Base-by-base conservation (phyloP, 2,888 invertebrate species). In the Sesamia inferens region DNA sequence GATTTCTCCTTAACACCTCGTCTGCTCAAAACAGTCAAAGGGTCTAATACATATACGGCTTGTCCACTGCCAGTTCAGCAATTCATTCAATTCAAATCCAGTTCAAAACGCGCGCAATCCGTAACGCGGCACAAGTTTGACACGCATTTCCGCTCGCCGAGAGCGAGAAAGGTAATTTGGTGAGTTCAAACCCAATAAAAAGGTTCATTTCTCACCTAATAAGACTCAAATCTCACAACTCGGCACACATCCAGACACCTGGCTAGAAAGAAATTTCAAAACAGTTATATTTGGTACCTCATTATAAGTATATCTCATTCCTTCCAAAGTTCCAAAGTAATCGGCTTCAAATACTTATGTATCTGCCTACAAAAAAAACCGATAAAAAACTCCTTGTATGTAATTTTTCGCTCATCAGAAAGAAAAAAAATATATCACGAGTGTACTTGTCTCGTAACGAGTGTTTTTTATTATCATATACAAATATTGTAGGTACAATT, bases 361-460 rank as follows among this genome's bases (percentile, higher is more conserved):
- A 44, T 22, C 19, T 22, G 11, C 16, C 47, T 10, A 24, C 44
- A 77, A 48, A 69, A n/a, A 64, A 78, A 78, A 31, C 78, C 78
- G 48, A 3, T 59, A 64, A 64, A 59, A 59, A 71, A 22, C 47
- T 64, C 42, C 58, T 19, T 1, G 48, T 16, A 64, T 54, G 64
- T 72, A 61, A 78, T 55, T 42, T 42, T 31, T 54, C 44, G 19
- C 78, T 78, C 51, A 31, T 54, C 13, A 70, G 69, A 31, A 48
- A 44, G 8, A 16, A n/a, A 13, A 62, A 72, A 58, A 48, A 71
- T 44, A 72, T 22, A 47, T 61, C 6, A 24, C 57, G 13, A 13
- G 13, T 22, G 5, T 48, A n/a, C 39, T 19, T 48, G 31, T 58
- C n/a, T 58, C 14, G 19, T 48, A 48, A 48, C 61, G 44, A 69